Percentiles rank a stretch among this genome's conserved stretches.
These are phyloP conservation scores for Molorchus minor DNA, from an alignment of 2,888 invertebrate species.

Conservation along the genomic window DNA sequence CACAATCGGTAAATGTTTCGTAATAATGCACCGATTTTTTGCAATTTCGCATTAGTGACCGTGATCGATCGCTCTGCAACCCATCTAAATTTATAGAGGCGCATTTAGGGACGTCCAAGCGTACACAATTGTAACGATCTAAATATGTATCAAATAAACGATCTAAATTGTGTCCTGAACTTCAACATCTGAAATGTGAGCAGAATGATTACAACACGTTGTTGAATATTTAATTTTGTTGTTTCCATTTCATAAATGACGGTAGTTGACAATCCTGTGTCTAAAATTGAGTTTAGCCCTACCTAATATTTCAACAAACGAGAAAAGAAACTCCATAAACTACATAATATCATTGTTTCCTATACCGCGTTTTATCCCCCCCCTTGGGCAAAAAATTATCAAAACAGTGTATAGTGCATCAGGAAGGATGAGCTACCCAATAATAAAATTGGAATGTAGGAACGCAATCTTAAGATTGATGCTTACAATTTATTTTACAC, in stretches of 20 bases:
- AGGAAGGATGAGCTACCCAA: neutral
- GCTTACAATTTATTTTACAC: neutral
- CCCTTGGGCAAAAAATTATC: neutral
- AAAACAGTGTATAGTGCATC: neutral
- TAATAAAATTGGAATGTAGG: neutral
- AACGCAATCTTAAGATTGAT: neutral
- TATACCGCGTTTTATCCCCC: no score
- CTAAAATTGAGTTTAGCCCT: neutral
- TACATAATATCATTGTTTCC: no score
- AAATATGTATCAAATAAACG: conserved; percentile 8
- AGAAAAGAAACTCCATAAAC: no score
- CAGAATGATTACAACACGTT: neutral
- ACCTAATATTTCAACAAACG: neutral
- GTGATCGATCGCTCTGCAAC: neutral
- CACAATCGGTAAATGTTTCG: neutral
- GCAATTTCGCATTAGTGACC: conserved; percentile 5
- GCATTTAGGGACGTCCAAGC: neutral
- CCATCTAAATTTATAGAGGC: conserved; percentile 3
- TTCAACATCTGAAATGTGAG: neutral
- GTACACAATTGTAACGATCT: neutral
- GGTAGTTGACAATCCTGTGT: neutral
- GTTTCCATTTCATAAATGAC: neutral
- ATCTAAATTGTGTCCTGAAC: neutral
- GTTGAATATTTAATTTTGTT: neutral
- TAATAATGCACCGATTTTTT: conserved; percentile 4